phyloP scores from a whole-genome alignment of 2,113 vertebrate species.

The Marmota flaviventris region DNA sequence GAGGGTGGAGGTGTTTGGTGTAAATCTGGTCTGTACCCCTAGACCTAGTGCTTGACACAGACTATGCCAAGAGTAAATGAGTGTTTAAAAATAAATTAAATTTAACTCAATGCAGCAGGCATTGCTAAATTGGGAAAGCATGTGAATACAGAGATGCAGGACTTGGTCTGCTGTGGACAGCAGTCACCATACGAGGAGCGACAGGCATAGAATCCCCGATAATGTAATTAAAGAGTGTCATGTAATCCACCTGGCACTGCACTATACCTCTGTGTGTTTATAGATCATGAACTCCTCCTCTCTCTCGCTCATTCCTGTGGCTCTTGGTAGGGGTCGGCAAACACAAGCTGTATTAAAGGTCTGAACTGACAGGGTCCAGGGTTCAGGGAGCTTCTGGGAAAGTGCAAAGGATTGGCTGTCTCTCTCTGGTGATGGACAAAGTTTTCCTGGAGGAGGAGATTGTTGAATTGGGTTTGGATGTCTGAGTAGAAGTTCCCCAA shows the following conservation, averaged over 20 bases:
- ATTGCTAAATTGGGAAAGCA: not conserved
- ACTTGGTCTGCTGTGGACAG: not conserved
- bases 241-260: too few species aligned
- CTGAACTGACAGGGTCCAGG: not conserved
- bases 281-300: not conserved
- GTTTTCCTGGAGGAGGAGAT: not conserved
- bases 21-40: not conserved
- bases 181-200: not conserved
- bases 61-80: not conserved
- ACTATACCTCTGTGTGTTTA: not conserved
- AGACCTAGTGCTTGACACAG: not conserved
- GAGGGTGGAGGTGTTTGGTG: not conserved
- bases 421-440: not conserved
- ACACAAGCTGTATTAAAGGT: not conserved
- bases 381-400: not conserved
- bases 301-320: not conserved
- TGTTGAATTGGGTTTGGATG: not conserved
- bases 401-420: not conserved
- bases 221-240: not conserved
- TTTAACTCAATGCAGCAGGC: not conserved
- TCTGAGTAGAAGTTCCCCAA: not conserved
- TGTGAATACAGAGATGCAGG: not conserved
- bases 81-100: not conserved
- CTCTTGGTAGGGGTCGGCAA: not conserved
- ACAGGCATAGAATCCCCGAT: not conserved